These are phyloP conservation scores for Cerceris rybyensis DNA, from an alignment of 2,888 invertebrate species.

Conservation along the genomic window DNA sequence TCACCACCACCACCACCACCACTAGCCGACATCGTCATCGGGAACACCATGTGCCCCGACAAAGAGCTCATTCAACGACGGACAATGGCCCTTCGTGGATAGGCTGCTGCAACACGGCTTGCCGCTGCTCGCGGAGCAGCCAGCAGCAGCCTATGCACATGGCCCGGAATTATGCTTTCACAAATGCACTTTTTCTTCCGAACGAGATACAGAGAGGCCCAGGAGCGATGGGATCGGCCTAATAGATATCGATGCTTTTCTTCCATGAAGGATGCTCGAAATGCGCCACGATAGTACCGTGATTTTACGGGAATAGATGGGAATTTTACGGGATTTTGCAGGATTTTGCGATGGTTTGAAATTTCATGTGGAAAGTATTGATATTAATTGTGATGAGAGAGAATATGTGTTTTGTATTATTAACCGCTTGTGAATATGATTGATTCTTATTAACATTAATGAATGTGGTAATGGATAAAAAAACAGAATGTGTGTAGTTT, in stretches of 20 bases:
- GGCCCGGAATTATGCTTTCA: constrained; percentile 24
- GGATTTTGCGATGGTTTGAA: too few relatives aligned
- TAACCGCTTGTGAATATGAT: too few relatives aligned
- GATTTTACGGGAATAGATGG: too few relatives aligned
- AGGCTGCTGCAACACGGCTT: constrained; percentile 24
- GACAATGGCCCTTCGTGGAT: constrained; percentile 61
- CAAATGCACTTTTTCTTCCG: constrained; percentile 17
- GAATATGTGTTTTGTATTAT: too few relatives aligned
- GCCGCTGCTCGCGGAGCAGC: constrained; percentile 1
- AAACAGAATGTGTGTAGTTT: too few relatives aligned
- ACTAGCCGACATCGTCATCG: constrained; percentile 44
- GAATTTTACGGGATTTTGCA: too few relatives aligned
- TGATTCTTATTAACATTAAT: too few relatives aligned
- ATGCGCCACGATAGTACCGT: background rate
- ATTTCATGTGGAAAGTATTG: too few relatives aligned
- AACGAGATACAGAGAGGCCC: background rate
- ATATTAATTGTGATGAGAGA: too few relatives aligned
- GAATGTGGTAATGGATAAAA: too few relatives aligned
- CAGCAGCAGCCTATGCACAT: background rate
- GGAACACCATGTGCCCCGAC: constrained; percentile 60
- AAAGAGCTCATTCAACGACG: constrained; percentile 67
- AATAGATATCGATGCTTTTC: constrained; percentile 16
- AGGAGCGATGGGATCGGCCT: constrained; percentile 11
- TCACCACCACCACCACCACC: constrained; percentile 18
- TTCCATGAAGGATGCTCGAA: constrained; percentile 4